Evolutionary conservation across 2,888 invertebrate species (phyloP).

Genomic region (Callimorpha dominula): DNA sequence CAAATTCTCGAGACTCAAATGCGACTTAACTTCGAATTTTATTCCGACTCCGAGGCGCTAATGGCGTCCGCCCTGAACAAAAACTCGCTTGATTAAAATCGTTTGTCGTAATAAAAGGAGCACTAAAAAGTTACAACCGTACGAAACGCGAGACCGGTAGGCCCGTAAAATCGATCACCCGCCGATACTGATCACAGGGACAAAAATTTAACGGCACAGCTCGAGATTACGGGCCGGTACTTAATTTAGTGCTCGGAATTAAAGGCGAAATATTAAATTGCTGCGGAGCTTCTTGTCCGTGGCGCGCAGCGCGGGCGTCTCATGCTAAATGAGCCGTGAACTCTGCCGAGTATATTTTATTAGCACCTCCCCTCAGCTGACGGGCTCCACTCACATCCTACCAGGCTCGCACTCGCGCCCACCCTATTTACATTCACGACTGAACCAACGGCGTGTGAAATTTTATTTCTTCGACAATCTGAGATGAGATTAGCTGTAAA

Average conservation of each 20-base stretch:
- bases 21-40: slow-evolving; percentile 80
- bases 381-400: slow-evolving; percentile 45
- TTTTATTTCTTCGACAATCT: slow-evolving; percentile 86
- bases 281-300: slow-evolving; percentile 59
- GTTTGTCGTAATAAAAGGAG: slow-evolving; percentile 86
- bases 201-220: slow-evolving; percentile 78
- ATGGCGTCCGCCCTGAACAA: slow-evolving; percentile 80
- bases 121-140: slow-evolving; percentile 85
- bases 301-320: slow-evolving; percentile 57
- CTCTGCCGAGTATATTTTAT: slow-evolving; percentile 74
- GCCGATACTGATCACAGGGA: slow-evolving; percentile 79
- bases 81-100: slow-evolving; percentile 87
- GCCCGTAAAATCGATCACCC: slow-evolving; percentile 83
- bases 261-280: slow-evolving; percentile 76
- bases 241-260: slow-evolving; percentile 74
- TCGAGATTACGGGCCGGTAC: slow-evolving; percentile 69
- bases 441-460: slow-evolving; percentile 80
- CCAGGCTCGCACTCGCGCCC: slow-evolving; percentile 47
- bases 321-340: slow-evolving; percentile 77
- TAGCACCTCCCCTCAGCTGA: slow-evolving; percentile 54
- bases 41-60: slow-evolving; percentile 79
- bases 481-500: slow-evolving; percentile 85
- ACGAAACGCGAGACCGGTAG: slow-evolving; percentile 79
- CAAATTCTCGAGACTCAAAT: slow-evolving; percentile 78
- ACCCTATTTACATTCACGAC: slow-evolving; percentile 79